Evolutionary conservation across 2,888 invertebrate species (phyloP).

Genomic region (Minunthozetes semirufus): DNA sequence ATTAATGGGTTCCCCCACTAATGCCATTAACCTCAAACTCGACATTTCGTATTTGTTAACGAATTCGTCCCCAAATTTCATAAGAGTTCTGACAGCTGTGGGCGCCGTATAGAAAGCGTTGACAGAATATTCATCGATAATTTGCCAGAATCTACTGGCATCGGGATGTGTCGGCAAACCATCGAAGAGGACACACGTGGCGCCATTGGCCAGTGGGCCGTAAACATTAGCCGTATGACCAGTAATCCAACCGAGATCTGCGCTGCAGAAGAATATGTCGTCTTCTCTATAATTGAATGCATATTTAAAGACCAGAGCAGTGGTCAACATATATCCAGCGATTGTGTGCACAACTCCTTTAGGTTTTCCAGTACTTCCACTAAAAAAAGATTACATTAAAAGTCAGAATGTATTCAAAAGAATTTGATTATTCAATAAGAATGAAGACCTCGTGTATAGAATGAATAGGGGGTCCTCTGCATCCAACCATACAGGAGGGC

Average conservation of each 20-base stretch:
- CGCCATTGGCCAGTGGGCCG: constrained; percentile 86
- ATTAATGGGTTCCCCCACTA: constrained; percentile 98
- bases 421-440: constrained; percentile 43
- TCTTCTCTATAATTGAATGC: constrained; percentile 67
- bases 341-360: constrained; percentile 95
- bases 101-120: constrained; percentile 97
- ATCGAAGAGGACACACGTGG: constrained; percentile 91
- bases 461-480: constrained; percentile 96
- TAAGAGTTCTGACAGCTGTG: constrained; percentile 89
- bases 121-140: constrained; percentile 88
- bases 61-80: constrained; percentile 83
- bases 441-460: constrained; percentile 93
- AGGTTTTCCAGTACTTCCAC: constrained; percentile 92
- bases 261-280: constrained; percentile 73
- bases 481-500: constrained; percentile 89
- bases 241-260: constrained; percentile 81
- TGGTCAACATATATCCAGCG: constrained; percentile 88
- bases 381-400: constrained; percentile 45
- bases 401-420: too few relatives aligned
- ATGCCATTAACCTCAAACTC: constrained; percentile 73
- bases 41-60: constrained; percentile 65
- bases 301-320: constrained; percentile 87
- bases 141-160: constrained; percentile 85
- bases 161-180: constrained; percentile 92
- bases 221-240: constrained; percentile 87